phyloP scores from a whole-genome alignment of 2,113 vertebrate genomes.

The Nycticebus coucang region DNA sequence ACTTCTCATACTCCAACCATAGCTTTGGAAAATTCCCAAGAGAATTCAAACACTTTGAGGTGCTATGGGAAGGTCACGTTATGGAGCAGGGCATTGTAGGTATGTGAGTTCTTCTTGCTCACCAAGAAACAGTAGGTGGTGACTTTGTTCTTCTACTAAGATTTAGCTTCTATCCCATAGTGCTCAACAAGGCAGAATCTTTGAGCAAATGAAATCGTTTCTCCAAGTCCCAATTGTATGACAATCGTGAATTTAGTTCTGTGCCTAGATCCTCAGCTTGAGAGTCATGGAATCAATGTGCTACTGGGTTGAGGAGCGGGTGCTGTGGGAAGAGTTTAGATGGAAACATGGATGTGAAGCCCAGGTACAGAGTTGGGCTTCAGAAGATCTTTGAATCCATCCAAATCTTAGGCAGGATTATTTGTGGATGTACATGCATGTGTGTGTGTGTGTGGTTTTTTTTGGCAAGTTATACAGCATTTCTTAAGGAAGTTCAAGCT shows the following conservation, averaged over 20 bases:
- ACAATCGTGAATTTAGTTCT: background rate
- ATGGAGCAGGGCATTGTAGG: background rate
- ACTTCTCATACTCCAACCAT: background rate
- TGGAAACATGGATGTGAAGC: background rate
- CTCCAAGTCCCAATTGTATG: background rate
- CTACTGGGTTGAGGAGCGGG: background rate
- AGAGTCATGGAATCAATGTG: background rate
- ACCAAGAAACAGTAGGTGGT: background rate
- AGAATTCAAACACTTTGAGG: background rate
- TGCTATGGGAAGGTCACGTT: background rate
- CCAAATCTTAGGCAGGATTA: background rate
- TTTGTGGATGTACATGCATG: background rate
- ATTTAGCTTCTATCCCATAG: background rate
- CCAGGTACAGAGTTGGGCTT: background rate
- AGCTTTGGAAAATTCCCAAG: slow-evolving; percentile 19
- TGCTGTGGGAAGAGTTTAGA: background rate
- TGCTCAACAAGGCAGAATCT: background rate
- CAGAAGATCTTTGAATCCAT: background rate
- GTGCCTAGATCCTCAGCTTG: background rate
- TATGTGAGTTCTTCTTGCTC: background rate
- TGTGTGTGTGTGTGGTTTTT: background rate
- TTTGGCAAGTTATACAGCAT: background rate
- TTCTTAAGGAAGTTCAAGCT: background rate
- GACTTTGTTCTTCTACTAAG: background rate
- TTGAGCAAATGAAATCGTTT: background rate